These are phyloP conservation scores for Cordylochernes scorpioides DNA, from an alignment of 2,888 invertebrate genomes.

Conservation along the genomic window DNA sequence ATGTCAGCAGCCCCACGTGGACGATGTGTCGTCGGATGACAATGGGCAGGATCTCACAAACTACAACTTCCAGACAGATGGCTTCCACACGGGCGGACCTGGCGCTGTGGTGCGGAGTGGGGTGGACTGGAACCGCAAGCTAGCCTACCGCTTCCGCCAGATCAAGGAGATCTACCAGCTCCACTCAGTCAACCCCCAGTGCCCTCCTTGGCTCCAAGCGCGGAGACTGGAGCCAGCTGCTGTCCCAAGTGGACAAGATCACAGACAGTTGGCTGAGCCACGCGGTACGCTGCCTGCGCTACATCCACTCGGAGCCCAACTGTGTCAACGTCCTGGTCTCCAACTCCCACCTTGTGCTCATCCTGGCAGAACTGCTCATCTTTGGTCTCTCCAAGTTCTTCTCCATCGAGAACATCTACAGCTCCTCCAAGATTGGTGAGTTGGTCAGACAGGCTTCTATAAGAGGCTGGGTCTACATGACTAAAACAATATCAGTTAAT, in stretches of 20 bases:
- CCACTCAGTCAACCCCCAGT: too few species aligned
- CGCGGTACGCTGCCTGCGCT: conserved; percentile 68
- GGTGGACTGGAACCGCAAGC: conserved; percentile 76
- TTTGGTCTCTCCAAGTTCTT: conserved; percentile 86
- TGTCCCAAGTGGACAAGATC: conserved; percentile 69
- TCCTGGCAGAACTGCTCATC: conserved; percentile 70
- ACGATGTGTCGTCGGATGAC: conserved; percentile 90
- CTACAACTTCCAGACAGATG: conserved; percentile 78
- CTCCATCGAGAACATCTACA: conserved; percentile 91
- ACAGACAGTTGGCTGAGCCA: conserved; percentile 90
- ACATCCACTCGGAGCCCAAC: conserved; percentile 49
- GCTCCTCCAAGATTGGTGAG: conserved; percentile 83
- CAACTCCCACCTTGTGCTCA: conserved; percentile 81
- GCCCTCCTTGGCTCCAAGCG: conserved; percentile 58
- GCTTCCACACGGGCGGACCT: conserved; percentile 50
- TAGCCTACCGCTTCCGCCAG: conserved; percentile 77
- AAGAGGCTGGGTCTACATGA: too few species aligned
- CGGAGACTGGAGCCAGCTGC: conserved; percentile 72
- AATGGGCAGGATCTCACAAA: conserved; percentile 82
- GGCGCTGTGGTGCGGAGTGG: conserved; percentile 51
- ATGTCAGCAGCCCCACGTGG: conserved; percentile 98
- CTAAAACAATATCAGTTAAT: too few species aligned
- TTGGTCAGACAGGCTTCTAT: too few species aligned
- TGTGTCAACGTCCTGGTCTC: conserved; percentile 90
- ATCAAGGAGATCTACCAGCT: conserved; percentile 85